Evolutionary conservation across 1,140 invertebrate species (phyloP), one percentile per base, ranked within the genome.

Genomic region (Centruroides sculpturatus): DNA sequence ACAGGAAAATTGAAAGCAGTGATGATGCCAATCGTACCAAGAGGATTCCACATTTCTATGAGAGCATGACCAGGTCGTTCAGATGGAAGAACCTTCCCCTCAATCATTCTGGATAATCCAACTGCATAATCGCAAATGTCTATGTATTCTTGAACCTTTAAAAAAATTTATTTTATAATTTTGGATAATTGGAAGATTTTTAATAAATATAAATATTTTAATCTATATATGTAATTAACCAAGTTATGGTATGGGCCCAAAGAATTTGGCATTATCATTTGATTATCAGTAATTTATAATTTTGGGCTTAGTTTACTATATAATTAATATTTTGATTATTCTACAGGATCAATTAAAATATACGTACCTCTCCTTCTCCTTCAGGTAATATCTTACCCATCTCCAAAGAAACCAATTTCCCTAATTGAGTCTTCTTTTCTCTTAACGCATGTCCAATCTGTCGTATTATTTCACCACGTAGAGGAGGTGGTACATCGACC

Each of bases 1-100:
- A 92, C 85, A 0, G 96, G 96, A 75, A 99, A 99, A 75, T 99
- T 99, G 71, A 98, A 99, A 3, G 96, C 96, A n/a, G 89, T 88
- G 66, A 99, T 99, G 51, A 99, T 85, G 13, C 94, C 95, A 59
- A 99, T 80, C 4, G 90, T 77, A 12, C 96, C 96, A 0, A 98
- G 72, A 0, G 94, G 92, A 75, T 97, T 96, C 92, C 93, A 98
- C 60, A 86, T 85, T 75, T 98, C 94, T 57, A 98, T 69, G 2
- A 98, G 79, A 46, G 84, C 82, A 74, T 98, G 93, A 48, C 92
- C 84, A 9, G 87, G 85, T 63, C 95, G 80, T 77, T 99, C 96
- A 1, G 95, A 98, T 11, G 94, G 95, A 66, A 97, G 74, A n/a
- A 84, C 74, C 66, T 81, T 77, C 0, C 96, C 96, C 11, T 87